phyloP scores from a whole-genome alignment of 1,140 invertebrate species.

The Zaprionus camerounensis region DNA sequence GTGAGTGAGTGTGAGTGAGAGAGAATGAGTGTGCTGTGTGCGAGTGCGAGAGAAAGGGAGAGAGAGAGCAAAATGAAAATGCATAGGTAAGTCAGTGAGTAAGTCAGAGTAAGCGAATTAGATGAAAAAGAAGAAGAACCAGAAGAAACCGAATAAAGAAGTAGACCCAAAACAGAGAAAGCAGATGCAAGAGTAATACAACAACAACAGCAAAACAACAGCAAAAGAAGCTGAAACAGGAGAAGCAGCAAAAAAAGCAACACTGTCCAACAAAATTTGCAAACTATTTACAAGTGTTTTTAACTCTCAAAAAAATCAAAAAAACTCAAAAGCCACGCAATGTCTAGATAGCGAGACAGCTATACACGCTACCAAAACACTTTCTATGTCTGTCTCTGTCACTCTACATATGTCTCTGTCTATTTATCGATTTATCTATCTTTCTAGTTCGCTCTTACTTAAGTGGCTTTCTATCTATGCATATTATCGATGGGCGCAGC shows the following conservation, averaged over 20 bases:
- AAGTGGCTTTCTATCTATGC: slow-evolving; percentile 20
- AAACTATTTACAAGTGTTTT: slow-evolving; percentile 42
- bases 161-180: neutral
- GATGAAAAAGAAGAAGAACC: neutral
- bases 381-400: neutral
- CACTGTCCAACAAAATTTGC: slow-evolving; percentile 30
- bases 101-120: slow-evolving; percentile 12
- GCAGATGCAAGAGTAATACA: neutral
- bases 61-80: neutral
- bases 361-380: neutral
- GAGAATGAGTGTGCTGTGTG: neutral
- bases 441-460: neutral
- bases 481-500: neutral
- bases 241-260: slow-evolving; percentile 5
- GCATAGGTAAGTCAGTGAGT: slow-evolving; percentile 23
- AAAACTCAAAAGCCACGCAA: slow-evolving; percentile 30
- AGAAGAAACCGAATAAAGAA: neutral
- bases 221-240: neutral
- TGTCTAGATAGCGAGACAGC: neutral
- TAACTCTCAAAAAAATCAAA: slow-evolving; percentile 6
- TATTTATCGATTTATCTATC: neutral
- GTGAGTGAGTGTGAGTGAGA: neutral
- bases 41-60: neutral
- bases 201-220: neutral
- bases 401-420: neutral